Evolutionary conservation across 2,797 vertebrate genomes (phyloP), one percentile per base, ranked within the genome.

Genomic region (Harpagifer antarcticus): DNA sequence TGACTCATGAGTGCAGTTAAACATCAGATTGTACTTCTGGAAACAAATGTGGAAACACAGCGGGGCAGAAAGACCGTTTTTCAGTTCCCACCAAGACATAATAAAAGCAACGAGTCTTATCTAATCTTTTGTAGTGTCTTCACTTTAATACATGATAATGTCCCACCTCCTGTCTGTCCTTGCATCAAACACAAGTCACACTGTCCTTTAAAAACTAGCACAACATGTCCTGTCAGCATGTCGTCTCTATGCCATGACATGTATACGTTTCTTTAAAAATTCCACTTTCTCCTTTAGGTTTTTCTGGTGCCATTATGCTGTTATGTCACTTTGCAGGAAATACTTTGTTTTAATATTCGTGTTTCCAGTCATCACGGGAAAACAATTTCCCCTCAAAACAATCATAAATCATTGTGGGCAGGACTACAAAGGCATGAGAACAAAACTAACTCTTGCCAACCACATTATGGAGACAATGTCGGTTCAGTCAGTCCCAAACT

Each of bases 11-110:
- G 65, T n/a, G 56, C 55, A 68, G 72, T 50, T 68, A 31, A 9
- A 78, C 42, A 47, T 76, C 72, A 73, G 44, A 76, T 72, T 86
- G 89, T 91, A 86, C 89, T 76, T 78, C 55, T 72, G 47, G 20
- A 84, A 63, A 62, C 61, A 79, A 83, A 87, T 76, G 43, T 11
- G 27, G 63, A 79, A 19, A 75, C 33, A 15, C 14, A 37, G 50
- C 60, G 23, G 65, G 78, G 16, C 63, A 66, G 78, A 79, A 62
- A 16, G 7, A 42, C 20, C 17, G 11, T 43, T 74, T 31, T 54
- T 15, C 8, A 45, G 33, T 31, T 65, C n/a, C 44, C 43, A 61
- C 27, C 5, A 17, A 56, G 58, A 56, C 37, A 44, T 57, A 17
- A 68, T 23, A 7, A 45, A 48, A 74, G 15, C 12, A 58, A n/a